Percentiles rank a stretch among this genome's conserved stretches.
phyloP scores from a whole-genome alignment of 2,797 vertebrate species.

The Enteromius argenteus region DNA sequence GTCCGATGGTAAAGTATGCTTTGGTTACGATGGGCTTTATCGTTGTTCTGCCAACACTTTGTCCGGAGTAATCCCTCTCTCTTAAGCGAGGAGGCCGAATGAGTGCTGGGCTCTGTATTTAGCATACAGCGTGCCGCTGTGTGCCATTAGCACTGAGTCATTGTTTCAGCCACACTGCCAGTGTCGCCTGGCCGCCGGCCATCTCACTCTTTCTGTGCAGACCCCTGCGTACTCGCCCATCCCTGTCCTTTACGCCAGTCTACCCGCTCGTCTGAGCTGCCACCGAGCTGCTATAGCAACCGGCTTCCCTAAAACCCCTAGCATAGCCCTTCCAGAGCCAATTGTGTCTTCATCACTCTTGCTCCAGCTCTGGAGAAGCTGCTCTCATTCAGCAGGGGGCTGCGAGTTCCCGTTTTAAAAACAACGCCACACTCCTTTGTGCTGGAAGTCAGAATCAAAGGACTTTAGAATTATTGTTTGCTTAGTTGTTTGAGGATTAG shows the following conservation, averaged over 20 bases:
- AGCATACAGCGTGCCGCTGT: slow-evolving; percentile 54
- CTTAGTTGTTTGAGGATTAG: slow-evolving; percentile 18
- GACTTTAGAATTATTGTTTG: slow-evolving; percentile 28
- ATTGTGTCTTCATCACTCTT: slow-evolving; percentile 37
- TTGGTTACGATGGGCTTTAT: slow-evolving; percentile 63
- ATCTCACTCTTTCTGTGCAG: slow-evolving; percentile 46
- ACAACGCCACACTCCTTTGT: slow-evolving; percentile 23
- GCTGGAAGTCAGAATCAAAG: not conserved
- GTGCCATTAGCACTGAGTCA: slow-evolving; percentile 56
- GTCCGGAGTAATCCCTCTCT: slow-evolving; percentile 69
- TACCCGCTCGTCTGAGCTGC: slow-evolving; percentile 52
- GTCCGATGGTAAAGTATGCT: slow-evolving; percentile 25
- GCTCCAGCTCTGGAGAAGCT: slow-evolving; percentile 7
- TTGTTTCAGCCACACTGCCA: slow-evolving; percentile 53
- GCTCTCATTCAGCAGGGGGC: slow-evolving; percentile 10
- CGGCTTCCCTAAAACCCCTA: slow-evolving; percentile 41
- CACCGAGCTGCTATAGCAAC: slow-evolving; percentile 51
- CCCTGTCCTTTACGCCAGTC: slow-evolving; percentile 50
- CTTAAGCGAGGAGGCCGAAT: slow-evolving; percentile 69
- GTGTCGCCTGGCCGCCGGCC: slow-evolving; percentile 46
- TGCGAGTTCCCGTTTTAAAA: slow-evolving; percentile 23
- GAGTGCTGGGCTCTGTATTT: slow-evolving; percentile 53
- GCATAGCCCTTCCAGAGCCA: slow-evolving; percentile 52
- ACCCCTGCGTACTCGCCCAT: slow-evolving; percentile 62
- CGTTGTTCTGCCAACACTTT: slow-evolving; percentile 67